Evolutionary conservation across 92 coral and sea anemone species (phyloP).

Genomic region (Epizoanthus illoricatus): DNA sequence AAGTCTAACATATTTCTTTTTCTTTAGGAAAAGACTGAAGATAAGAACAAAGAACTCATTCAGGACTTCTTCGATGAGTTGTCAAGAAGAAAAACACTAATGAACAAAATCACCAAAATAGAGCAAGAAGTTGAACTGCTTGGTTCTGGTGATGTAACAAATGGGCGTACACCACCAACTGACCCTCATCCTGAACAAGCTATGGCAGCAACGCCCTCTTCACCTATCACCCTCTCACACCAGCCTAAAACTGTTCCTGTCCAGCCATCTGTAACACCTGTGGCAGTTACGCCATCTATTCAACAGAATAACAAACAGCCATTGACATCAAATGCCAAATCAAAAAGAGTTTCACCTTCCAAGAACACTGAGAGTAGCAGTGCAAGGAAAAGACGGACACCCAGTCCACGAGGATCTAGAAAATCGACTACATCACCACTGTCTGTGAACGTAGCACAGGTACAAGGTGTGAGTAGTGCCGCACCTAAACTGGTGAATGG

Average conservation of each 20-base stretch:
- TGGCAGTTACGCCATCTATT: neutral
- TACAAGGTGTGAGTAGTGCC: neutral
- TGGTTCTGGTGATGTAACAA: conserved; percentile 9
- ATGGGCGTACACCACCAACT: neutral
- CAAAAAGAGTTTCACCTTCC: neutral
- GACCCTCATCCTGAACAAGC: neutral
- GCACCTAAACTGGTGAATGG: conserved; percentile 38
- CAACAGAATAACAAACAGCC: conserved; percentile 5
- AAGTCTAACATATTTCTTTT: neutral
- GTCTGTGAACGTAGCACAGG: neutral
- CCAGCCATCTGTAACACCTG: neutral
- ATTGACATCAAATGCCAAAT: neutral
- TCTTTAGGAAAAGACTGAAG: conserved; percentile 15
- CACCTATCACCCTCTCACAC: neutral
- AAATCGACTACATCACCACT: conserved; percentile 9
- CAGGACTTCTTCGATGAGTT: conserved; percentile 66
- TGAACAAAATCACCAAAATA: conserved; percentile 70
- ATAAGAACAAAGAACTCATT: conserved; percentile 59
- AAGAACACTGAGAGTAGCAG: conserved; percentile 5
- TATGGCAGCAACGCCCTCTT: neutral
- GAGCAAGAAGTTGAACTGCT: conserved; percentile 67
- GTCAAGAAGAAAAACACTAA: conserved; percentile 66
- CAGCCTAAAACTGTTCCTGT: conserved; percentile 5
- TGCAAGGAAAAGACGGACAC: conserved; percentile 18
- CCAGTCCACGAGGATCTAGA: conserved; percentile 21